phyloP scores from a whole-genome alignment of 2,113 vertebrate genomes.

The Dromaius novaehollandiae region DNA sequence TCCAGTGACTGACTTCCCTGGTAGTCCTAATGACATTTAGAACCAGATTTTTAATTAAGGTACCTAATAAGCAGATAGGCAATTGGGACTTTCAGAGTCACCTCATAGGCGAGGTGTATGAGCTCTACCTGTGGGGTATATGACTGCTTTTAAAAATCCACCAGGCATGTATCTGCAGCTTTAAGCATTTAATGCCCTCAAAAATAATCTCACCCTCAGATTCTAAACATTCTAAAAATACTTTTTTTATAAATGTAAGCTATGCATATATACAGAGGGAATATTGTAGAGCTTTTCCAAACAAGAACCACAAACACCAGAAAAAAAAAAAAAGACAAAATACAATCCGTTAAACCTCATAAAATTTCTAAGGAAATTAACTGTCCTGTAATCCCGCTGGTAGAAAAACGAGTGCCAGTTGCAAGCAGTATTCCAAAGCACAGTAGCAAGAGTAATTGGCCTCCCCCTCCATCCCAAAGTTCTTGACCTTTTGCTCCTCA shows the following conservation, averaged over 20 bases:
- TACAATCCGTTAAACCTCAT: slow-evolving; percentile 1
- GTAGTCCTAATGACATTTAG: neutral
- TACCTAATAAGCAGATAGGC: neutral
- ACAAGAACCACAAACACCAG: neutral
- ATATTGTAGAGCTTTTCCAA: neutral
- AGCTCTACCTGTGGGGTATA: neutral
- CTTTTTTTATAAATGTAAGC: neutral
- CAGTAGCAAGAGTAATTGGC: slow-evolving; percentile 42
- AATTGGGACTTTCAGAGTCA: slow-evolving; percentile 26
- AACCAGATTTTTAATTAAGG: slow-evolving; percentile 32
- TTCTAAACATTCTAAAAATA: neutral
- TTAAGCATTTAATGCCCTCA: neutral
- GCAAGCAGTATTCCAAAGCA: slow-evolving; percentile 43
- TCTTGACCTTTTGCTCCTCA: slow-evolving; percentile 63
- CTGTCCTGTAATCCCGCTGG: slow-evolving; percentile 60
- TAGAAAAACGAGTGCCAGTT: slow-evolving; percentile 43
- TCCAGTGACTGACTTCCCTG: slow-evolving; percentile 2
- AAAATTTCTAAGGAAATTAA: slow-evolving; percentile 63
- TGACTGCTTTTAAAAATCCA: neutral
- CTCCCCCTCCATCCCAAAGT: neutral
- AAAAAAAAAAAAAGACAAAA: neutral
- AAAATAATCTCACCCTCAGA: neutral
- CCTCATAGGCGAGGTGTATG: neutral
- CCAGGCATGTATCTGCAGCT: neutral
- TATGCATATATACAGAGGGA: neutral